These are phyloP conservation scores for Serranus cabrilla DNA, from an alignment of 2,797 vertebrate species.

Conservation along the genomic window DNA sequence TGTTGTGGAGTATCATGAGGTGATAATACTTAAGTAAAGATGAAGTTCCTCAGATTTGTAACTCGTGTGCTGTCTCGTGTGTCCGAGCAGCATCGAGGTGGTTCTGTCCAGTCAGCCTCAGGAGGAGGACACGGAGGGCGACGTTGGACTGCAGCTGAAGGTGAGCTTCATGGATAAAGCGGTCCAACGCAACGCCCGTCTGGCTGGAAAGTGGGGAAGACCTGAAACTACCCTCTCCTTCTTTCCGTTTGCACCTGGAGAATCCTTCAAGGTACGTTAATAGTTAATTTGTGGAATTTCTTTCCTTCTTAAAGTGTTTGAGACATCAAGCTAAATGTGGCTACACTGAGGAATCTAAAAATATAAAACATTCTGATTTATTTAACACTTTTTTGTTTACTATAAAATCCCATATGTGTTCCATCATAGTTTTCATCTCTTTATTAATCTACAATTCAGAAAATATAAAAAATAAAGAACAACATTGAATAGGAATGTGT, in stretches of 20 bases:
- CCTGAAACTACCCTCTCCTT: constrained; percentile 91
- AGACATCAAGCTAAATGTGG: too few relatives aligned
- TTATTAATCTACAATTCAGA: too few relatives aligned
- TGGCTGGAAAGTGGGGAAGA: constrained; percentile 90
- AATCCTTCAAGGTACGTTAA: constrained; percentile 90
- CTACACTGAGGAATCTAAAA: too few relatives aligned
- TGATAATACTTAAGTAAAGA: neutral
- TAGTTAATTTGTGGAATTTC: too few relatives aligned
- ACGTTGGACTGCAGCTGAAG: constrained; percentile 89
- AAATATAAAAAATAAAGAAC: too few relatives aligned
- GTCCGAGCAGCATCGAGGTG: constrained; percentile 88
- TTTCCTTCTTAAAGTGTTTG: too few relatives aligned
- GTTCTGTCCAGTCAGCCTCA: constrained; percentile 84
- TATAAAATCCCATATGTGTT: too few relatives aligned
- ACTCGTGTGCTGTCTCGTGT: constrained; percentile 6
- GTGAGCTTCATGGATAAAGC: constrained; percentile 90
- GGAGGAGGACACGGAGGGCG: constrained; percentile 83
- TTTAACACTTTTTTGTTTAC: too few relatives aligned
- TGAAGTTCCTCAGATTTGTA: neutral
- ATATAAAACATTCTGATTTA: too few relatives aligned
- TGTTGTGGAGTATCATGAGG: neutral
- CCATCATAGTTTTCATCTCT: too few relatives aligned
- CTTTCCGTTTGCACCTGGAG: constrained; percentile 91
- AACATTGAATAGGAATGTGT: too few relatives aligned
- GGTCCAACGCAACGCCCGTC: constrained; percentile 89